These are phyloP conservation scores for Gymnogyps californianus DNA, from an alignment of 2,113 vertebrate genomes.

Conservation along the genomic window DNA sequence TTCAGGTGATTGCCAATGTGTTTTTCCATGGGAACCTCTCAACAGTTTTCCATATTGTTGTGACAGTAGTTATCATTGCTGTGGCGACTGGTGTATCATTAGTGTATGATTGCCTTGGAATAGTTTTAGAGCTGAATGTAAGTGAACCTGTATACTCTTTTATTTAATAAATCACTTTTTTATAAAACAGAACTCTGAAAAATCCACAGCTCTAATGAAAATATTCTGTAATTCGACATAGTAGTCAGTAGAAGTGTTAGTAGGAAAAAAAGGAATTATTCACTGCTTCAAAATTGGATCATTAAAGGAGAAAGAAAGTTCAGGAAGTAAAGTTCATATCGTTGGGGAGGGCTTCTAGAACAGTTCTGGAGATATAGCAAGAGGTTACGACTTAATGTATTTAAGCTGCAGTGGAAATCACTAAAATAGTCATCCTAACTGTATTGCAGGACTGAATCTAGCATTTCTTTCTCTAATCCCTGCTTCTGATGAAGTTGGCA, in stretches of 20 bases:
- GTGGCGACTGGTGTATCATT: constrained; percentile 80
- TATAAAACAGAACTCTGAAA: not conserved
- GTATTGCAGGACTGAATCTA: not conserved
- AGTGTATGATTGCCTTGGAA: constrained; percentile 86
- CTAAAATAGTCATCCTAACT: not conserved
- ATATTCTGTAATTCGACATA: not conserved
- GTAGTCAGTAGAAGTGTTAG: not conserved
- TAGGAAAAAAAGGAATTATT: not conserved
- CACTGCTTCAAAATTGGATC: not conserved
- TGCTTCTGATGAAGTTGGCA: not conserved
- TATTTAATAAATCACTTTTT: not conserved
- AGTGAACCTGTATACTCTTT: constrained; percentile 64
- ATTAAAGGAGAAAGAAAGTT: not conserved
- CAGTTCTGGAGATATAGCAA: not conserved
- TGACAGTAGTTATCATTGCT: constrained; percentile 81
- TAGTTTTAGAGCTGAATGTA: constrained; percentile 92
- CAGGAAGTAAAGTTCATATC: not conserved
- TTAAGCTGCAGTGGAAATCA: not conserved
- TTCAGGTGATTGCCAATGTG: constrained; percentile 88
- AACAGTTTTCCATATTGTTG: constrained; percentile 71
- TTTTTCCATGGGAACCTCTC: constrained; percentile 83
- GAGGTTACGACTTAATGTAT: not conserved
- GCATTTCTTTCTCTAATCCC: not conserved
- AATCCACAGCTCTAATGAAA: not conserved
- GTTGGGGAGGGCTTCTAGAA: not conserved